Percentiles rank a stretch among this genome's conserved stretches.
Conservation (phyloP, 2,797 vertebrate genomes). For the Lophotriccus pileatus region DNA sequence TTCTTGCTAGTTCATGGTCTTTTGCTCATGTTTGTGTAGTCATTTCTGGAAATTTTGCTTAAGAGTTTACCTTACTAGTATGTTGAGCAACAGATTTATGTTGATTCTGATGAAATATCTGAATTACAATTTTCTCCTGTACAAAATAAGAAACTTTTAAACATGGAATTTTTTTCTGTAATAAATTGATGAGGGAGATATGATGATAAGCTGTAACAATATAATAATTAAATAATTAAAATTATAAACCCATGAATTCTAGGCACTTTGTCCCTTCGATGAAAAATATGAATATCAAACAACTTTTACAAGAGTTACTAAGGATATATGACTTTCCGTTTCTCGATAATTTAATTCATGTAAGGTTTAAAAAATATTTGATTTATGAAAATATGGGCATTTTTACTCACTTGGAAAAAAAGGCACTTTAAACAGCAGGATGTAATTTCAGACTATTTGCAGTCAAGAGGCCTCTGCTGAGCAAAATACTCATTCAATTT, state of each 20-base stretch:
- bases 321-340: neutral
- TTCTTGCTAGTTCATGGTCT: neutral
- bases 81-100: neutral
- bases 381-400: constrained; percentile 33
- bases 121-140: neutral
- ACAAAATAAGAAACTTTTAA: neutral
- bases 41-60: neutral
- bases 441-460: constrained; percentile 73
- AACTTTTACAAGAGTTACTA: neutral
- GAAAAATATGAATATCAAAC: neutral
- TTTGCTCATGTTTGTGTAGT: neutral
- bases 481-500: constrained; percentile 76
- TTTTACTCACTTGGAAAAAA: constrained; percentile 41
- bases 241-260: neutral
- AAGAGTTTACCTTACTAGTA: neutral
- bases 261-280: neutral
- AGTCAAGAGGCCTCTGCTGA: constrained; percentile 76
- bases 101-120: neutral
- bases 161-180: neutral
- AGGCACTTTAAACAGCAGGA: constrained; percentile 68
- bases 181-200: neutral
- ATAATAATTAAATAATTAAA: neutral
- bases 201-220: neutral
- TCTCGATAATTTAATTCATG: neutral
- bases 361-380: constrained; percentile 24